Conservation (phyloP, 2,113 vertebrate genomes). For the Colistium nudipinnis region DNA sequence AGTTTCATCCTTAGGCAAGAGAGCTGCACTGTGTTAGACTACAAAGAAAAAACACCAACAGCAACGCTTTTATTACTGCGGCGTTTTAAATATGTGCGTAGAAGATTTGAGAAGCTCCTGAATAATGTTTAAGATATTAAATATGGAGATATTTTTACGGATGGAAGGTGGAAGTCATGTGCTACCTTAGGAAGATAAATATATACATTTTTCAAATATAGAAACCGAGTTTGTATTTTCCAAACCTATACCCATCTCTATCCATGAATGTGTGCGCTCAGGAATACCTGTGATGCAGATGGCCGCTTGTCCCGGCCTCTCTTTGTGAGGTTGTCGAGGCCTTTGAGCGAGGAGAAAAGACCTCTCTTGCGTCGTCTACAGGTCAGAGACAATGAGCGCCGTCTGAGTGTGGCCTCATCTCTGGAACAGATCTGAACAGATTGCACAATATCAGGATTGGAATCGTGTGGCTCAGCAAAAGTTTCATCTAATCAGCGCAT, state of each 20-base stretch:
- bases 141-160: not conserved
- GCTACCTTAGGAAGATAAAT: too few species aligned
- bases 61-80: not conserved
- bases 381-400: constrained; percentile 89
- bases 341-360: constrained; percentile 95
- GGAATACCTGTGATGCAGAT: constrained; percentile 89
- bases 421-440: constrained; percentile 91
- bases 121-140: not conserved
- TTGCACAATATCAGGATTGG: constrained; percentile 37
- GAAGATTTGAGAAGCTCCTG: not conserved
- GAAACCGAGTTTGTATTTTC: not conserved
- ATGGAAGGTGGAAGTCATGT: too few species aligned
- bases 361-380: constrained; percentile 86
- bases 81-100: not conserved
- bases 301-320: constrained; percentile 90
- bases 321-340: constrained; percentile 92
- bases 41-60: constrained; percentile 3
- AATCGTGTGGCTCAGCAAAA: constrained; percentile 14
- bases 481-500: constrained; percentile 42
- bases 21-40: constrained; percentile 1
- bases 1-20: not conserved
- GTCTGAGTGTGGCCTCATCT: constrained; percentile 90
- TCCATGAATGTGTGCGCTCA: not conserved
- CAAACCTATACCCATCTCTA: too few species aligned
- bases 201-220: too few species aligned